Conservation (phyloP, 64 coral and sea anemone species). For the Actinia tenebrosa region DNA sequence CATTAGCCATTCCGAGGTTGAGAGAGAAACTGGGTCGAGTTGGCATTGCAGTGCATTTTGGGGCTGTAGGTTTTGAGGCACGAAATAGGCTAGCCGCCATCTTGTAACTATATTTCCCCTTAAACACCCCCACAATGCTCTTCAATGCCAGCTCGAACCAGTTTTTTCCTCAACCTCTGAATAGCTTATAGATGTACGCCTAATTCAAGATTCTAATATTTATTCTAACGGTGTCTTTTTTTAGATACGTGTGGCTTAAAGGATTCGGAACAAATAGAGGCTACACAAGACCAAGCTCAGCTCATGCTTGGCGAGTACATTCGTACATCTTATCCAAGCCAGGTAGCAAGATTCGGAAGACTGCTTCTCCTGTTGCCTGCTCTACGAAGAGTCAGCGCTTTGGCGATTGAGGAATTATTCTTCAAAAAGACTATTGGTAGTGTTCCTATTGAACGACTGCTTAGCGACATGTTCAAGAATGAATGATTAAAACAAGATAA, state of each 20-base stretch:
- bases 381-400: conserved; percentile 69
- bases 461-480: conserved; percentile 91
- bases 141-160: no score
- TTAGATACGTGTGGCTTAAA: conserved; percentile 73
- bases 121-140: no score
- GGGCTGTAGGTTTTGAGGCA: no score
- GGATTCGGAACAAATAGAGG: conserved; percentile 81
- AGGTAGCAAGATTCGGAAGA: conserved; percentile 76
- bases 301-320: conserved; percentile 90
- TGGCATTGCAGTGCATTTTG: no score
- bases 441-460: conserved; percentile 82
- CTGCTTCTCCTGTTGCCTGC: conserved; percentile 65
- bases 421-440: conserved; percentile 89
- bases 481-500: conserved; percentile 10
- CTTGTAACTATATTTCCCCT: no score
- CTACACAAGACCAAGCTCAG: conserved; percentile 88
- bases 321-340: conserved; percentile 65
- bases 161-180: no score
- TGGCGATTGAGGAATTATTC: conserved; percentile 76
- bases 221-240: not conserved
- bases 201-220: no score
- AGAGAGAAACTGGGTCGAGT: no score
- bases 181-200: no score
- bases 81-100: no score
- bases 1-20: no score